phyloP scores from a whole-genome alignment of 2,113 vertebrate species.

The Strix aluco region DNA sequence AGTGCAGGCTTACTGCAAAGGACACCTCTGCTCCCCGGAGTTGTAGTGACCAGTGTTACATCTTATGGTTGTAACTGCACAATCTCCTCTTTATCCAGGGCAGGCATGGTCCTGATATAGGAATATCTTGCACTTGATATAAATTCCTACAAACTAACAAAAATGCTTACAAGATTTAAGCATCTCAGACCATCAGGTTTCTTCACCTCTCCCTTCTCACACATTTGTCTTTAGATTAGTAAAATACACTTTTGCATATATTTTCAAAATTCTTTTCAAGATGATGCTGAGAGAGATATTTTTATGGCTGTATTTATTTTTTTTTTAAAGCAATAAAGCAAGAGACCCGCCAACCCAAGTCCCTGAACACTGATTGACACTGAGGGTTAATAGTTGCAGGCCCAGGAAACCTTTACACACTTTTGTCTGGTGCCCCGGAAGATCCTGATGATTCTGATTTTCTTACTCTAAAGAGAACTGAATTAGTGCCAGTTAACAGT shows the following conservation, averaged over 20 bases:
- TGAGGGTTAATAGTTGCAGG: not conserved
- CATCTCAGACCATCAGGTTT: not conserved
- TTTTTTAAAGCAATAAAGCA: not conserved
- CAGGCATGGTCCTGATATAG: accelerated
- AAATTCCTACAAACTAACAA: not conserved
- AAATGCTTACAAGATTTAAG: not conserved
- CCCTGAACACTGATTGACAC: not conserved
- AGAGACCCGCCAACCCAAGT: not conserved
- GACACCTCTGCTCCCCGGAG: not conserved
- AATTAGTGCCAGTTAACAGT: not conserved
- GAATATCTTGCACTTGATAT: not conserved
- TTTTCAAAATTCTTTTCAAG: not conserved
- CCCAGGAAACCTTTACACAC: not conserved
- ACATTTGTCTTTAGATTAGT: not conserved
- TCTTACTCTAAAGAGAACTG: not conserved
- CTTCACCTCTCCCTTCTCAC: not conserved
- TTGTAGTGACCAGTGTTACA: not conserved
- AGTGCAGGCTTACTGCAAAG: not conserved
- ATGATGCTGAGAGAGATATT: not conserved
- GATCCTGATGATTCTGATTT: not conserved
- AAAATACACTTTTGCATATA: not conserved
- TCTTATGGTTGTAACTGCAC: accelerated
- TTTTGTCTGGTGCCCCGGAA: not conserved
- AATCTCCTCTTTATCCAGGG: not conserved
- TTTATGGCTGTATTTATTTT: not conserved